Evolutionary conservation across 2,797 vertebrate species (phyloP), one percentile per base, ranked within the genome.

Genomic region (Aselliscus stoliczkanus): DNA sequence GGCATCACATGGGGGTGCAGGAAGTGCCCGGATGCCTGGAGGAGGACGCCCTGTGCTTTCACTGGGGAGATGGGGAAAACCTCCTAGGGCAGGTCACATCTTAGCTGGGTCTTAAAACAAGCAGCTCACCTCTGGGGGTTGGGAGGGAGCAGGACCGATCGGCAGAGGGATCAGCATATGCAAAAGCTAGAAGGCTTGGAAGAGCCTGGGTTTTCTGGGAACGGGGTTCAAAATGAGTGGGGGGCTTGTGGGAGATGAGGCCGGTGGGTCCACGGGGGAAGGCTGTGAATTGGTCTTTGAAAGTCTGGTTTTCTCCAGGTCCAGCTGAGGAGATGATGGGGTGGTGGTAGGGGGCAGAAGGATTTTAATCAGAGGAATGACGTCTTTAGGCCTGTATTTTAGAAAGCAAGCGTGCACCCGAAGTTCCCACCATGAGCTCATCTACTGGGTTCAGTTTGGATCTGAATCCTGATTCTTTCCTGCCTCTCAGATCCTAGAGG

Each of bases 91-190:
- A 27, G 37, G 7, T 4, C n/a, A 29, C 10, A 4, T 56, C 62
- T 42, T 56, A 20, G 14, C 11, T 13, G 39, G 47, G 54, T 56
- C 27, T 84, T 0, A 37, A 31, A 31, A 23, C 17, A n/a, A 39
- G 27, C 7, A 6, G 56, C 62, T 76, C 7, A 9, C 4, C 0
- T 21, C 56, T 56, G 20, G 85, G 39, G 15, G 8, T 5, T 1
- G 1, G 0, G 9, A 23, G 23, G 25, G 15, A 27, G 31, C 31
- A 5, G 80, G 37, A 4, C 3, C 0, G 0, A 1, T 3, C 39
- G 31, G 25, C 13, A 58, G n/a, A 47, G n/a, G 13, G 54, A 31
- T 29, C 20, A 3, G 54, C 65, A 2, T 11, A 29, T 14, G 2
- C 20, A n/a, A 34, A 50, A 82, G 3, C 34, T 2, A 21, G 25